Base-by-base conservation (phyloP, 2,113 vertebrate genomes). In the Scophthalmus maximus region DNA sequence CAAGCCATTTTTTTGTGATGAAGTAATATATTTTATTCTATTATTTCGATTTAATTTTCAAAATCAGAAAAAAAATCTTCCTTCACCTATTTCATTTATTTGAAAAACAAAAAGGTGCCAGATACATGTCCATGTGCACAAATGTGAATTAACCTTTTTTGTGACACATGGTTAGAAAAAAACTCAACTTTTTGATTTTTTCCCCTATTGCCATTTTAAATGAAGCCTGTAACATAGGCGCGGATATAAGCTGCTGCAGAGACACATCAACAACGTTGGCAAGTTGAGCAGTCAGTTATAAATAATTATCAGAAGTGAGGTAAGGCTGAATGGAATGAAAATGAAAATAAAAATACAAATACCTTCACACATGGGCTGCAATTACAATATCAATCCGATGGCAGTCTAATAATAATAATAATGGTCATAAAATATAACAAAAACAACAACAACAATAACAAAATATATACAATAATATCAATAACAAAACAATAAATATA, bases 21-120 rank as follows among this genome's bases (percentile, higher is more conserved):
- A 34, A 51, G 1, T 42, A 2, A 44, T 0, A 26, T 0, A 42
- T n/a, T 23, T 26, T 40, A 0, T 40, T 25, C 0, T 20, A 14
- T 10, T 8, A 30, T 61, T 70, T 70, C 25, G 20, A 49, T 65
- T 0, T 44, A n/a, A n/a, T n/a, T 20, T 6, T 18, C 6, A 47
- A 47, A 20, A 32, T 32, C n/a, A n/a, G n/a, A 51, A 51, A 12
- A 44, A 18, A 18, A n/a, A 44, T n/a, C 15, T 7, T 26, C 1
- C 12, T 51, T 51, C 22, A 42, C 6, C 5, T 9, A 8, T 23
- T 42, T 53, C 3, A 51, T 26, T 51, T 46, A 12, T 46, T 42
- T n/a, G 18, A 20, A 46, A 46, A n/a, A n/a, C n/a, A n/a, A n/a
- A 46, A 2, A 20, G 6, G 42, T 1, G 42, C 8, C n/a, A 8